phyloP scores from a whole-genome alignment of 2,888 invertebrate species.

The Aelia acuminata region DNA sequence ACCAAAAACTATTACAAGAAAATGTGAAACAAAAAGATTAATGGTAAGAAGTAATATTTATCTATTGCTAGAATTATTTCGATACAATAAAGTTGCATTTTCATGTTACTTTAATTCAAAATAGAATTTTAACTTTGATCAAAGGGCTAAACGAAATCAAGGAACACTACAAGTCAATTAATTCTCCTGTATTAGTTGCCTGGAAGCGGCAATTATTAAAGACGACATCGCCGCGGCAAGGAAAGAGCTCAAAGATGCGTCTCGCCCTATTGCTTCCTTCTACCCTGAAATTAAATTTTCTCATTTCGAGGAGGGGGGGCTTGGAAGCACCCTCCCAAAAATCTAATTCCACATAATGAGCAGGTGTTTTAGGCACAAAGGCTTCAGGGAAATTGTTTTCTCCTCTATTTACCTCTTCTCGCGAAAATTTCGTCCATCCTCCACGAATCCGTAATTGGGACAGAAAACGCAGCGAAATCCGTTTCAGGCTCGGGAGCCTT shows the following conservation, averaged over 20 bases:
- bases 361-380: conserved; percentile 33
- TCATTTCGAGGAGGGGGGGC: not conserved
- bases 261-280: conserved; percentile 1
- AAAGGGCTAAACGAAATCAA: not conserved
- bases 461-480: not conserved
- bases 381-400: conserved; percentile 25
- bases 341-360: conserved; percentile 41
- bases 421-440: not conserved
- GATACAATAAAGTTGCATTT: not conserved
- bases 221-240: not conserved
- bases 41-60: too few species aligned
- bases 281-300: conserved; percentile 34
- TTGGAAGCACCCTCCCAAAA: conserved; percentile 1
- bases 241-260: conserved; percentile 28
- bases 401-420: not conserved
- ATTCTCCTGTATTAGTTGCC: not conserved
- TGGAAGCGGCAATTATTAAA: not conserved
- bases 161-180: not conserved
- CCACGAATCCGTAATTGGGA: not conserved
- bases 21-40: too few species aligned
- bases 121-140: not conserved
- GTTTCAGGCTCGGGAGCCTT: not conserved
- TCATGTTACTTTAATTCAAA: not conserved
- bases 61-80: too few species aligned
- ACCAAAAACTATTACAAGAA: too few species aligned